Conservation (phyloP, 2,113 vertebrate genomes). For the Notothenia rossii region DNA sequence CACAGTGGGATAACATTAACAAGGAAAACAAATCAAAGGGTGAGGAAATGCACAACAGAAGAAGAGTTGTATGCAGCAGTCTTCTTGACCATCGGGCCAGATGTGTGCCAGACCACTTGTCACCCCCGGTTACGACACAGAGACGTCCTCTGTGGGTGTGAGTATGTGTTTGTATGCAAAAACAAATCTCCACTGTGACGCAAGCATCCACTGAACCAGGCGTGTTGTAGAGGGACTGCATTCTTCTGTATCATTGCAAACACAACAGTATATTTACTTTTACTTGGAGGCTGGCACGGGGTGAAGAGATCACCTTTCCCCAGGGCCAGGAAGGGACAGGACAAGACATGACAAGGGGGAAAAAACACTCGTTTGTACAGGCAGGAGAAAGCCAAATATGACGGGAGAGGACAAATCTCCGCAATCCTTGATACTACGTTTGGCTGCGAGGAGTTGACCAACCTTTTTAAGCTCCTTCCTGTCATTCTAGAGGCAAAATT, state of each 20-base stretch:
- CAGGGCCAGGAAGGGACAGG: conserved; percentile 23
- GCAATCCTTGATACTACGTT: conserved; percentile 9
- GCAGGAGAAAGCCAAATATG: conserved; percentile 14
- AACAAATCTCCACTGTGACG: conserved; percentile 3
- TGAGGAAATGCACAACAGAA: conserved; percentile 5
- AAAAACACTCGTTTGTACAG: conserved; percentile 14
- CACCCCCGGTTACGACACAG: conserved; percentile 41
- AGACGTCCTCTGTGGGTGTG: conserved; percentile 40
- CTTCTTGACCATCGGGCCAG: conserved; percentile 16
- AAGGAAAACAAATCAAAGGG: conserved; percentile 1
- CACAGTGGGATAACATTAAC: neutral
- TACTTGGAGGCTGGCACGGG: conserved; percentile 21
- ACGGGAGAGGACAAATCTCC: neutral
- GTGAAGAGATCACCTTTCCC: conserved; percentile 35
- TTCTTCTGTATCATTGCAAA: conserved; percentile 37
- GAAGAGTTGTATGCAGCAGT: neutral
- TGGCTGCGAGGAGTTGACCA: conserved; percentile 11
- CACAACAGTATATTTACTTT: conserved; percentile 38
- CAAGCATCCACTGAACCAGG: conserved; percentile 20
- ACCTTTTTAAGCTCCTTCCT: conserved; percentile 8
- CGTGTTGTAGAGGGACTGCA: conserved; percentile 22
- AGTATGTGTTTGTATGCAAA: conserved; percentile 8
- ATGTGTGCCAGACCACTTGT: conserved; percentile 55
- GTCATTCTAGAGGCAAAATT: neutral
- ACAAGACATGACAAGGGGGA: conserved; percentile 13